Conservation (phyloP, 2,888 invertebrate species). For the Actias luna region DNA sequence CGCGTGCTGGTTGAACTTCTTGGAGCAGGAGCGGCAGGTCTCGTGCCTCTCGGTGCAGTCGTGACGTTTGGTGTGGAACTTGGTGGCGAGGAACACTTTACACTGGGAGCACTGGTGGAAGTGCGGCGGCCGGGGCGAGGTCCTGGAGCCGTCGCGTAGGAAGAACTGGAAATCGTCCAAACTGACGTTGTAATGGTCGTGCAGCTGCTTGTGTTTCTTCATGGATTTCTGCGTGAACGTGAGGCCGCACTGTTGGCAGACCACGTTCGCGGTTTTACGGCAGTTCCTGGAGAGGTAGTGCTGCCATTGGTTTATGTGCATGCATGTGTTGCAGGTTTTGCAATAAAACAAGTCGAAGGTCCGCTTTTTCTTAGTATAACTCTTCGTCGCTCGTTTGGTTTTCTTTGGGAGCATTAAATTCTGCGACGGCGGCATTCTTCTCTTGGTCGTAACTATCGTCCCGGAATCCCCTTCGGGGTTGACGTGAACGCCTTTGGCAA, state of each 20-base stretch:
- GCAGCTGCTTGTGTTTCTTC: neutral
- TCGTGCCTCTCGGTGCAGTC: slow-evolving; percentile 30
- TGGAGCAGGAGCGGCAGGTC: slow-evolving; percentile 37
- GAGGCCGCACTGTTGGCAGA: neutral
- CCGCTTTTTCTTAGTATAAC: neutral
- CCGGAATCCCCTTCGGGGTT: neutral
- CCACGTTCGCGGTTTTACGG: neutral
- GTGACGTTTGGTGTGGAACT: slow-evolving; percentile 19
- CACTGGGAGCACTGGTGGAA: neutral
- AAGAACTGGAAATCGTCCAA: neutral
- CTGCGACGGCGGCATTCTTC: neutral
- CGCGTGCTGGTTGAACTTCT: slow-evolving; percentile 36
- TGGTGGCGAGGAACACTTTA: slow-evolving; percentile 33
- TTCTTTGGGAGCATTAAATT: neutral
- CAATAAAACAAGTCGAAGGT: slow-evolving; percentile 22
- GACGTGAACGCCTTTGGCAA: neutral
- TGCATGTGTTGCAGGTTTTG: slow-evolving; percentile 38
- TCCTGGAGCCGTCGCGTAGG: neutral
- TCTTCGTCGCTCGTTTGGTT: neutral
- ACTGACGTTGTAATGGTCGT: neutral
- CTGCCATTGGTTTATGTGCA: neutral
- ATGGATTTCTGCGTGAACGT: neutral
- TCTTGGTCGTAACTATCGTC: neutral
- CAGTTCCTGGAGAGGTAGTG: neutral
- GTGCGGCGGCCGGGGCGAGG: neutral